Evolutionary conservation across 2,113 vertebrate species (phyloP), one percentile per base, ranked within the genome.

Genomic region (Anseranas semipalmata): DNA sequence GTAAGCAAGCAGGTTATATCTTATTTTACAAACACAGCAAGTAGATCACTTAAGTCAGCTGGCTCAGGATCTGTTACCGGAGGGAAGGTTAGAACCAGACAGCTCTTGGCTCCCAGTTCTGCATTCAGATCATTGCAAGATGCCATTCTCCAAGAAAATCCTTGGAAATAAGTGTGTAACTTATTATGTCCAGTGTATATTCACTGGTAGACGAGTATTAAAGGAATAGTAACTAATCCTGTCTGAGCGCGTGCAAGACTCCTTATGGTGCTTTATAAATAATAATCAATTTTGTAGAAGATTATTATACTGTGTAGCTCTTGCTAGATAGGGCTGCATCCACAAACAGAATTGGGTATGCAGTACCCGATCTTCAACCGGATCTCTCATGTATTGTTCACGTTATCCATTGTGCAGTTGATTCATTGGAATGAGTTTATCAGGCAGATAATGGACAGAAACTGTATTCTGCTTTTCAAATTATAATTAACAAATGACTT

Each of bases 401-500:
- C 83, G 50, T n/a, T 93, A 85, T 67, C 59, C 91, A 43, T 85
- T 87, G 52, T 85, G 39, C 53, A 93, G 63, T 86, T 95, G 74
- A 96, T 97, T 96, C 62, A 92, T 56, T 83, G 9, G 59, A 53
- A 84, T 92, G 45, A 82, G 30, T 93, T 97, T 95, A 84, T 96
- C 68, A 58, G 33, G 58, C 89, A 76, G 83, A 80, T 90, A 97
- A 89, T 41, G 72, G 94, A 55, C 66, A 88, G 73, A 89, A 58
- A 68, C 21, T 60, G 30, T 71, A 56, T 74, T 72, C 65, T 79
- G 52, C 35, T 93, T 88, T 80, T 94, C 75, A 79, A 37, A 81
- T 91, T 87, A 70, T 35, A 79, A 62, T 59, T 17, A 95, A 79
- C 25, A 92, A 92, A 89, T 0, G 2, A 65, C 56, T 87, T 68